phyloP scores from a whole-genome alignment of 2,113 vertebrate species.

The Cisticola juncidis region DNA sequence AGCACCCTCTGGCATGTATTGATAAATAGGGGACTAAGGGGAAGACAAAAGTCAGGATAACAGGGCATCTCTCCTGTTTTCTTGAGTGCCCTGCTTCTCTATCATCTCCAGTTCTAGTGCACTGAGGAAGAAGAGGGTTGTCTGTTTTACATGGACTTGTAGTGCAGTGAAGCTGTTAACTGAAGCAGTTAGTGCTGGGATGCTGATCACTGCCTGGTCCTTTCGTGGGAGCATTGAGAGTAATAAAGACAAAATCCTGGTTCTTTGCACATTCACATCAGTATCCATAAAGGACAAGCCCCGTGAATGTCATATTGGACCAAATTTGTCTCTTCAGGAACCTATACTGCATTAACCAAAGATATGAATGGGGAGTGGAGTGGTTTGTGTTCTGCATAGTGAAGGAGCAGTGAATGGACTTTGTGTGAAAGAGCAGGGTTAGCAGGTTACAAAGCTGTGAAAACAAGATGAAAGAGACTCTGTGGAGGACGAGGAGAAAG shows the following conservation, averaged over 20 bases:
- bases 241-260: not conserved
- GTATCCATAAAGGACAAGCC: not conserved
- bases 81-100: not conserved
- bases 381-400: not conserved
- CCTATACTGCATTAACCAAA: not conserved
- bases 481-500: not conserved
- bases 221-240: not conserved
- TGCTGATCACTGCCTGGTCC: not conserved
- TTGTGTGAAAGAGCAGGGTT: not conserved
- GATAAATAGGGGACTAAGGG: not conserved
- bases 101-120: not conserved
- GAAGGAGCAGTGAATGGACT: not conserved
- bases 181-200: fast-evolving
- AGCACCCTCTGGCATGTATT: not conserved
- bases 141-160: fast-evolving
- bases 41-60: not conserved
- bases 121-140: fast-evolving
- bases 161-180: not conserved
- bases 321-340: not conserved
- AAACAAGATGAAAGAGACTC: not conserved
- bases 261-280: fast-evolving
- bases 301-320: not conserved
- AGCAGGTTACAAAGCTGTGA: not conserved
- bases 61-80: not conserved
- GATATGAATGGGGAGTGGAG: fast-evolving